Percentiles rank a stretch among this genome's conserved stretches.
Conservation (phyloP, 92 coral and sea anemone genomes). For the Nematostella vectensis region DNA sequence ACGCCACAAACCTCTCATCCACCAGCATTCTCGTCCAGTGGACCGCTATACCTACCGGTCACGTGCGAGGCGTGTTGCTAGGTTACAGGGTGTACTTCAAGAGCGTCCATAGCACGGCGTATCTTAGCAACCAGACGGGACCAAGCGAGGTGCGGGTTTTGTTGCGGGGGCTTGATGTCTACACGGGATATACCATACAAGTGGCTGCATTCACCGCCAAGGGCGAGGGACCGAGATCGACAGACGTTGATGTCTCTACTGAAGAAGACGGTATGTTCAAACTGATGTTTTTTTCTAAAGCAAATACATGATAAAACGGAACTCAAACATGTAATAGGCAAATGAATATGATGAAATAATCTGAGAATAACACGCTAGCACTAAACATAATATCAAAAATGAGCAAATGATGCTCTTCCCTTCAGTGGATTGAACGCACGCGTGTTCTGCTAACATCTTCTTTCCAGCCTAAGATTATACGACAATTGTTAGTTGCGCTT, state of each 20-base stretch:
- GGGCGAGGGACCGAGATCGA: background rate
- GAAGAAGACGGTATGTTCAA: constrained; percentile 10
- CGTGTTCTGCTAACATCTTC: too few species aligned
- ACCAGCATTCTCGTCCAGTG: constrained; percentile 10
- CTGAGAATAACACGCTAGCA: too few species aligned
- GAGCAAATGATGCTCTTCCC: too few species aligned
- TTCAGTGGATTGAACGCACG: too few species aligned
- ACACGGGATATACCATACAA: background rate
- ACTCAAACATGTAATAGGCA: background rate
- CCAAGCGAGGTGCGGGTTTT: background rate
- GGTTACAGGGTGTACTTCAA: background rate
- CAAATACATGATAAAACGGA: too few species aligned
- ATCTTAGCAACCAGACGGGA: background rate
- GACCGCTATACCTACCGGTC: constrained; percentile 4
- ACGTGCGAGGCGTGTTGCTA: background rate
- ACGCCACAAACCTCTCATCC: background rate
- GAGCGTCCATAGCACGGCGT: background rate
- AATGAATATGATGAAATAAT: too few species aligned
- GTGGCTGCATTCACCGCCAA: background rate
- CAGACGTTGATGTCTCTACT: background rate
- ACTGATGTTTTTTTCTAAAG: background rate
- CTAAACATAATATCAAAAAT: too few species aligned
- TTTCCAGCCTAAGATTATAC: too few species aligned
- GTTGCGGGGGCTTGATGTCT: background rate
- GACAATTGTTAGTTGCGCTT: too few species aligned